Percentiles rank a stretch among this genome's conserved stretches.
Evolutionary conservation across 2,888 invertebrate genomes (phyloP).

Genomic region (Dolomedes plantarius): DNA sequence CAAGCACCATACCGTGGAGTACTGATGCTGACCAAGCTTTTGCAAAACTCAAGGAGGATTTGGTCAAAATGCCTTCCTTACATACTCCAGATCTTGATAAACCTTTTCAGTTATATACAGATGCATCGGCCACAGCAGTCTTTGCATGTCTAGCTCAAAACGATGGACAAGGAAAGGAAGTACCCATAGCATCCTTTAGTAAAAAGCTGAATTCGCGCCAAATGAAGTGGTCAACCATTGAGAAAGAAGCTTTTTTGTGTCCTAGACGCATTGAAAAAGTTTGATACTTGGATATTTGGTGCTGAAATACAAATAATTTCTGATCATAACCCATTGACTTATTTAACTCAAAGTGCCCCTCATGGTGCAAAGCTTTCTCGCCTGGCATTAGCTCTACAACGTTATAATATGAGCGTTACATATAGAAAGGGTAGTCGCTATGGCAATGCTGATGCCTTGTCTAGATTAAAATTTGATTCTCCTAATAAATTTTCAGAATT

Average conservation of each 20-base stretch:
- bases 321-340: slow-evolving; percentile 9
- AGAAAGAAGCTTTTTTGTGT: not conserved
- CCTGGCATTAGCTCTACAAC: slow-evolving; percentile 16
- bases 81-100: not conserved
- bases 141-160: not conserved
- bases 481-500: too few species aligned
- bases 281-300: slow-evolving; percentile 26
- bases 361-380: not conserved
- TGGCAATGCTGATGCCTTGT: slow-evolving; percentile 16
- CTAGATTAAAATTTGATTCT: not conserved
- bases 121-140: not conserved
- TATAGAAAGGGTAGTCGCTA: not conserved
- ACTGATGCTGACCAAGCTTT: not conserved
- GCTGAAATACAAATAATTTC: not conserved
- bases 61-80: not conserved
- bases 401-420: not conserved
- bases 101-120: not conserved
- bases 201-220: not conserved
- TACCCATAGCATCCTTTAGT: slow-evolving; percentile 10
- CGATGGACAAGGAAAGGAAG: not conserved
- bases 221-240: slow-evolving; percentile 6
- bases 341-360: not conserved
- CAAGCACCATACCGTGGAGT: not conserved
- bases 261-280: slow-evolving; percentile 9
- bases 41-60: not conserved